phyloP scores from a whole-genome alignment of 1,140 invertebrate species.

The Papilio polytes region DNA sequence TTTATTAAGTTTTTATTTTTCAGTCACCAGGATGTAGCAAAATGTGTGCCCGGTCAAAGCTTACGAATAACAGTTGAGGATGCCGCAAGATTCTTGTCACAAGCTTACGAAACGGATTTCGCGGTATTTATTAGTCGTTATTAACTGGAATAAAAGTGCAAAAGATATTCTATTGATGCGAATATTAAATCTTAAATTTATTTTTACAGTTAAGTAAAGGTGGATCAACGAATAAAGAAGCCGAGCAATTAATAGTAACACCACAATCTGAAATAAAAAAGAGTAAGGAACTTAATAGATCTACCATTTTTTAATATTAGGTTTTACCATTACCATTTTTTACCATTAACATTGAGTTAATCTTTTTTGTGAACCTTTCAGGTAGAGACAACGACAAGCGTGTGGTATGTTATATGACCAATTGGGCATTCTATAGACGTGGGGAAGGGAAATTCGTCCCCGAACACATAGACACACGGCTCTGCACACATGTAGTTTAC shows the following conservation, averaged over 20 bases:
- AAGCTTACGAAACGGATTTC: slow-evolving; percentile 74
- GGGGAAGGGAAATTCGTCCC: slow-evolving; percentile 93
- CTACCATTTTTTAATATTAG: neutral
- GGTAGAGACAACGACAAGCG: slow-evolving; percentile 76
- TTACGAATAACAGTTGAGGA: slow-evolving; percentile 76
- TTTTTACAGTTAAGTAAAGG: slow-evolving; percentile 61
- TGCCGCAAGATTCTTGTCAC: slow-evolving; percentile 67
- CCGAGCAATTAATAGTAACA: slow-evolving; percentile 46
- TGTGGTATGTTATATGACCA: slow-evolving; percentile 94
- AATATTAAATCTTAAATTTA: neutral
- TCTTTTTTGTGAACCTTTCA: slow-evolving; percentile 45
- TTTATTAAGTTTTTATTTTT: slow-evolving; percentile 41
- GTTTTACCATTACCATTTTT: no score
- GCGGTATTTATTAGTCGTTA: slow-evolving; percentile 52
- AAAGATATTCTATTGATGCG: neutral
- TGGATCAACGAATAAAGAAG: slow-evolving; percentile 43
- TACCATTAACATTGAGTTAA: neutral
- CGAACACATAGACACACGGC: slow-evolving; percentile 90
- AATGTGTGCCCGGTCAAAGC: slow-evolving; percentile 77
- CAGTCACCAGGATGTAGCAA: slow-evolving; percentile 75
- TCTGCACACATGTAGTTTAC: slow-evolving; percentile 95
- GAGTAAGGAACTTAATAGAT: slow-evolving; percentile 53
- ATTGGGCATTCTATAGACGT: slow-evolving; percentile 94
- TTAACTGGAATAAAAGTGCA: no score
- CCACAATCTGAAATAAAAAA: slow-evolving; percentile 58